These are phyloP conservation scores for Cnemophilus loriae DNA, from an alignment of 2,113 vertebrate genomes.

Conservation along the genomic window DNA sequence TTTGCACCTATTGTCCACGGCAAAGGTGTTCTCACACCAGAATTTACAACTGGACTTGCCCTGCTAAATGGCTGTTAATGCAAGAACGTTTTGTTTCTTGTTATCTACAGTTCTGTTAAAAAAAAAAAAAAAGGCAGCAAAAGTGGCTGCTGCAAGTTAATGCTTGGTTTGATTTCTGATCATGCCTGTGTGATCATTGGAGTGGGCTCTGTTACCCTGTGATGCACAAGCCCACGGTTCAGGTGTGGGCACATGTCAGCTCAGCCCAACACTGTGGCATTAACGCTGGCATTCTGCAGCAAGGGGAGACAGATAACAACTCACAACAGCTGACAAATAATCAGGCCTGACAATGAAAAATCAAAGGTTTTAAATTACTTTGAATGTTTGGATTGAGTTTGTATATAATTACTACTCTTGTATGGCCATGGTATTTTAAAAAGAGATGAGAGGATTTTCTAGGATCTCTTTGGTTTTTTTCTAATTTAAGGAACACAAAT, in stretches of 20 bases:
- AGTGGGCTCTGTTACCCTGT: not conserved
- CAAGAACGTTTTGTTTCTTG: not conserved
- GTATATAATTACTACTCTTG: not conserved
- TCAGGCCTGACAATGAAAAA: not conserved
- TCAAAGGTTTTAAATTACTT: not conserved
- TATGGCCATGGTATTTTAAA: not conserved
- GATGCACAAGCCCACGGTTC: not conserved
- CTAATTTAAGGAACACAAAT: not conserved
- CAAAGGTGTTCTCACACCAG: not conserved
- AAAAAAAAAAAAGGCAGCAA: not conserved
- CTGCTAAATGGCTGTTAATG: not conserved
- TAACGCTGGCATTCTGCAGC: not conserved
- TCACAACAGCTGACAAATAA: not conserved
- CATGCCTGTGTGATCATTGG: not conserved
- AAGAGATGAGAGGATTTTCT: not conserved
- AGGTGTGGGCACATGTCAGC: not conserved
- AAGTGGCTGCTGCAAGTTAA: not conserved
- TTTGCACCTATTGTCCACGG: not conserved
- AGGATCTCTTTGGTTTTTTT: not conserved
- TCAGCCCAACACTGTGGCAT: not conserved
- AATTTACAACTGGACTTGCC: not conserved
- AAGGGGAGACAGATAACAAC: not conserved
- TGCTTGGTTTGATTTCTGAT: not conserved
- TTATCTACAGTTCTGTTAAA: not conserved
- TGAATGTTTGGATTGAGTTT: not conserved